Conservation (phyloP, 2,797 vertebrate species). For the Xenentodon cancila region DNA sequence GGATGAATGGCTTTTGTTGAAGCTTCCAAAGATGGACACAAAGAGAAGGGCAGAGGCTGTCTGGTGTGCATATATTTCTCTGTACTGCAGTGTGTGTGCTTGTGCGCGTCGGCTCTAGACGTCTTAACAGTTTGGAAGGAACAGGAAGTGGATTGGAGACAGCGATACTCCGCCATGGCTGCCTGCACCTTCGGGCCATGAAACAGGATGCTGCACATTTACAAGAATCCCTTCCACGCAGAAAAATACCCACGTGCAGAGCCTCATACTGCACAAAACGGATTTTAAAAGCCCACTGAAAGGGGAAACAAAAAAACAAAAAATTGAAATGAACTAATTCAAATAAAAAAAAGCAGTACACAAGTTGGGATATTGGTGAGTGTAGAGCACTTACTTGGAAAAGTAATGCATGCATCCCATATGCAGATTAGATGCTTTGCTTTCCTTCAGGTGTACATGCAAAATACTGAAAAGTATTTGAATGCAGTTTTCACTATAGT, state of each 20-base stretch:
- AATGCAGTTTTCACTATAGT: constrained; percentile 6
- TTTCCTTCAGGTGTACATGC: constrained; percentile 5
- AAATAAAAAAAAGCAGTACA: constrained; percentile 6
- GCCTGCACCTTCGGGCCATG: constrained; percentile 58
- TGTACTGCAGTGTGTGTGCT: constrained; percentile 38
- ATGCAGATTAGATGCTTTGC: constrained; percentile 12
- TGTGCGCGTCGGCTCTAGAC: constrained; percentile 39
- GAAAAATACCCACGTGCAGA: constrained; percentile 17
- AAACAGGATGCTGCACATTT: constrained; percentile 23
- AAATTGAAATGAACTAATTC: too few species aligned
- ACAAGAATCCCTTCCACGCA: constrained; percentile 22
- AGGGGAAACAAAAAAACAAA: constrained; percentile 24
- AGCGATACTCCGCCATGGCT: constrained; percentile 55
- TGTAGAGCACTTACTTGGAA: constrained; percentile 29
- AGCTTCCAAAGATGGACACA: constrained; percentile 70
- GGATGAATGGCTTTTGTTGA: constrained; percentile 78
- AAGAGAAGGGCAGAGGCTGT: constrained; percentile 60
- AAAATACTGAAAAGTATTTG: constrained; percentile 1
- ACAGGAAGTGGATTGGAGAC: constrained; percentile 59
- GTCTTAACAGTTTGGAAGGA: constrained; percentile 58
- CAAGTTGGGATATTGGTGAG: constrained; percentile 10
- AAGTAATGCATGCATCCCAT: background rate
- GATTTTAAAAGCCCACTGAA: constrained; percentile 33
- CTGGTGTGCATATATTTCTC: constrained; percentile 26
- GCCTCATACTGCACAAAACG: constrained; percentile 9